Evolutionary conservation across 2,797 vertebrate genomes (phyloP), one percentile per base, ranked within the genome.

Genomic region (Poecilia gillii): DNA sequence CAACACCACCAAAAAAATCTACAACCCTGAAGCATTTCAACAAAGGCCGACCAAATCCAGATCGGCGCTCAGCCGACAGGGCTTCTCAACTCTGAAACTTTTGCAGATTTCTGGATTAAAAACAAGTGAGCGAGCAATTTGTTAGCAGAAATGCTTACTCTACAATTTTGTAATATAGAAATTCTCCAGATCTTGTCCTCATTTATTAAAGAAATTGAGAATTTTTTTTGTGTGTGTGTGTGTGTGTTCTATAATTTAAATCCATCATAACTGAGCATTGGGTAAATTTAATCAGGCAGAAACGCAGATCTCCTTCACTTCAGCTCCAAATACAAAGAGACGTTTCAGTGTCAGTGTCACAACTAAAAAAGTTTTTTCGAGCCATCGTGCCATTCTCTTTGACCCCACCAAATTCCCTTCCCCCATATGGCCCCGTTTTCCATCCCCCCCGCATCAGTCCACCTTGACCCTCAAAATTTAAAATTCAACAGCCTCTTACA

Each of bases 391-490:
- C 71, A 62, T 84, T 92, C 89, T 86, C 79, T 83, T 74, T 90
- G 89, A 88, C 90, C 91, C 81, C 81, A 84, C 49, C 25, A 45
- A 36, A 87, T 74, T 89, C 91, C 89, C 92, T 78, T 94, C 92
- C 91, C 92, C 89, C 90, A 87, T 46, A 45, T 72, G 75, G 82
- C 86, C 87, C 83, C 84, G 80, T 73, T 83, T 89, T 77, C 83
- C 83, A 81, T 77, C 53, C 53, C 25, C 51, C 49, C 51, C 12
- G 31, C 45, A 75, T 85, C 90, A 76, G 87, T 87, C 95, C 96
- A 96, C 96, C 96, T 95, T 97, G 96, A 96, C 96, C 97, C 95
- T 89, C 79, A 84, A 78, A 91, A 94, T 93, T 95, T 87, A 79
- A 95, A 43, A 96, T 96, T 95, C 93, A 94, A 86, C 91, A 91